These are phyloP conservation scores for Mesocentrotus franciscanus DNA, from an alignment of 53 echinoderm and acorn worm genomes.

Conservation along the genomic window DNA sequence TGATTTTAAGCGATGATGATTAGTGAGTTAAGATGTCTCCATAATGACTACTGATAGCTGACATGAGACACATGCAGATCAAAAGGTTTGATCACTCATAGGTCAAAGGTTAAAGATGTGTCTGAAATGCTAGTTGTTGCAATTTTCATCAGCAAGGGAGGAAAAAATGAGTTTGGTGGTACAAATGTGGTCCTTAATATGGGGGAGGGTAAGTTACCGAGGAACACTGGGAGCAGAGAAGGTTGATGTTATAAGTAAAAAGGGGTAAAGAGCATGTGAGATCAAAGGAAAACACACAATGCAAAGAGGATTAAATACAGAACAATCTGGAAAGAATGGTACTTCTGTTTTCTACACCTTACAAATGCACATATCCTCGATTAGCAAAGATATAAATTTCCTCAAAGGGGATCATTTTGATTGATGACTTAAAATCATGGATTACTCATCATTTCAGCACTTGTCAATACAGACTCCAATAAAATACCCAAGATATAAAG, in stretches of 20 bases:
- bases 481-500: not conserved
- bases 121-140: not conserved
- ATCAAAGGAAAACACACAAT: not conserved
- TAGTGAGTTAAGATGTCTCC: conserved; percentile 22
- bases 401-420: not conserved
- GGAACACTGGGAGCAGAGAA: not conserved
- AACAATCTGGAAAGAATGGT: not conserved
- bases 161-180: not conserved
- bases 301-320: not conserved
- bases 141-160: not conserved
- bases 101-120: not conserved
- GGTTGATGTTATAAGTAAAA: not conserved
- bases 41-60: conserved; percentile 31
- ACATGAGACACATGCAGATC: not conserved
- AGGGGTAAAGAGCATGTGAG: not conserved
- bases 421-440: not conserved
- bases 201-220: not conserved
- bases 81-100: not conserved
- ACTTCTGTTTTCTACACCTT: not conserved
- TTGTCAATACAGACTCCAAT: not conserved
- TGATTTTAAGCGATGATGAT: conserved; percentile 21
- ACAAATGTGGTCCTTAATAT: not conserved
- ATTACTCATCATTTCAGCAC: conserved; percentile 2
- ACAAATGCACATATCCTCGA: not conserved
- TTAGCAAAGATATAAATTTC: not conserved